These are phyloP conservation scores for Ptilodon capucinus DNA, from an alignment of 2,888 invertebrate species.

Conservation along the genomic window DNA sequence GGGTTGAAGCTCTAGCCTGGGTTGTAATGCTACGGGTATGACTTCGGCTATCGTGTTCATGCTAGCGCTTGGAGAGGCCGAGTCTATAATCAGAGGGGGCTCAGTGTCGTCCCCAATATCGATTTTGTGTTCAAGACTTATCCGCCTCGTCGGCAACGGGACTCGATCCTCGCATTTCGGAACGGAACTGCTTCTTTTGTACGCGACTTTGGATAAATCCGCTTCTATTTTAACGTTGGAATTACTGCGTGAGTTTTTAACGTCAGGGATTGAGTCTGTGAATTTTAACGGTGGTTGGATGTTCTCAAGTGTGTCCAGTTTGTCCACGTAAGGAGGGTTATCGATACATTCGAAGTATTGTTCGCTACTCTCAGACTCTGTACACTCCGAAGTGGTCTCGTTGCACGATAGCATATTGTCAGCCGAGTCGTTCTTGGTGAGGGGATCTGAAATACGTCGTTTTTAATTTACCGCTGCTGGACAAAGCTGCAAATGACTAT, in stretches of 20 bases:
- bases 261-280: conserved; percentile 53
- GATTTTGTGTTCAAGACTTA: conserved; percentile 77
- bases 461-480: too few species aligned
- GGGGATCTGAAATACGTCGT: conserved; percentile 55
- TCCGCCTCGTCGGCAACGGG: conserved; percentile 59
- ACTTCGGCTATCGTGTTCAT: conserved; percentile 77
- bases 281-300: conserved; percentile 56
- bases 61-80: conserved; percentile 68
- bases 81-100: conserved; percentile 75
- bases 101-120: conserved; percentile 78
- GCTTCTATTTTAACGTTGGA: conserved; percentile 58
- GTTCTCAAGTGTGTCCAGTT: conserved; percentile 59
- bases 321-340: conserved; percentile 58
- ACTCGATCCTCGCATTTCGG: conserved; percentile 69
- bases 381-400: conserved; percentile 78
- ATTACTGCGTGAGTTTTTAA: conserved; percentile 52
- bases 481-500: too few species aligned
- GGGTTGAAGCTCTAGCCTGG: conserved; percentile 60
- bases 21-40: conserved; percentile 69
- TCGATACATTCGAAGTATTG: conserved; percentile 78
- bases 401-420: conserved; percentile 78
- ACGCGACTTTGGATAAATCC: conserved; percentile 70
- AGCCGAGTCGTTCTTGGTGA: conserved; percentile 75
- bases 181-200: conserved; percentile 70
- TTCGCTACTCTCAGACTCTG: conserved; percentile 79